phyloP scores from a whole-genome alignment of 2,113 vertebrate species.

The Lethenteron reissneri region DNA sequence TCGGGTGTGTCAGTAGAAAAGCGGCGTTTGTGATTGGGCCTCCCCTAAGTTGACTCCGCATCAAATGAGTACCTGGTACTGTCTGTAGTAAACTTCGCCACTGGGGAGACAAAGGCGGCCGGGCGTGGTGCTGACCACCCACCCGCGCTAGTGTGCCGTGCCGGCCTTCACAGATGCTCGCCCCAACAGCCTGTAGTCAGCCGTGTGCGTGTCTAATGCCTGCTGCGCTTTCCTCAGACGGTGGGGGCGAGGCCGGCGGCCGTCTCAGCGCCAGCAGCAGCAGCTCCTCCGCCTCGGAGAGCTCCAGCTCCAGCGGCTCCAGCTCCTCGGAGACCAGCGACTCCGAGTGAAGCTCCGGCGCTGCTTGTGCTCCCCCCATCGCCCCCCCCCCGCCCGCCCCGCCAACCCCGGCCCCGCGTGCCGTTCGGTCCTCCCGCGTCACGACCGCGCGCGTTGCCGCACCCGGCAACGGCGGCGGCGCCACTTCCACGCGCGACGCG shows the following conservation, averaged over 20 bases:
- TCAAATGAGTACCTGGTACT: background rate
- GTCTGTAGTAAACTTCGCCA: background rate
- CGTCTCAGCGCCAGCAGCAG: constrained; percentile 67
- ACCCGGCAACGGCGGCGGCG: background rate
- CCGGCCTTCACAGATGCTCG: background rate
- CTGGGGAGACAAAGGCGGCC: background rate
- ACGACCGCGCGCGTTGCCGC: background rate
- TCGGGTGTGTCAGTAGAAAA: no score
- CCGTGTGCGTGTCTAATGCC: constrained; percentile 17
- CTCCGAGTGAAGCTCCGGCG: constrained; percentile 27
- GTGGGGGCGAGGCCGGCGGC: constrained; percentile 35
- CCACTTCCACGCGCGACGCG: constrained; percentile 13
- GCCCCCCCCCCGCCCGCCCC: background rate
- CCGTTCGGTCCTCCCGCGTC: background rate
- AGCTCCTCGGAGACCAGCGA: constrained; percentile 75
- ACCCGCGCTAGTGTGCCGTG: background rate
- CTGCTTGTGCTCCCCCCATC: constrained; percentile 22
- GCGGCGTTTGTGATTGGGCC: no score
- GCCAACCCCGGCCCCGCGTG: background rate
- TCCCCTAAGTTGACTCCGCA: no score
- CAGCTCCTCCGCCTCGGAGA: constrained; percentile 40
- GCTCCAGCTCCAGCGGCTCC: constrained; percentile 40
- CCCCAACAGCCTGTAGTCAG: background rate
- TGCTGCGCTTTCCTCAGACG: constrained; percentile 33
- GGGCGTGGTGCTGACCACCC: background rate